Evolutionary conservation across 1,140 invertebrate genomes (phyloP).

Genomic region (Conus ventricosus): DNA sequence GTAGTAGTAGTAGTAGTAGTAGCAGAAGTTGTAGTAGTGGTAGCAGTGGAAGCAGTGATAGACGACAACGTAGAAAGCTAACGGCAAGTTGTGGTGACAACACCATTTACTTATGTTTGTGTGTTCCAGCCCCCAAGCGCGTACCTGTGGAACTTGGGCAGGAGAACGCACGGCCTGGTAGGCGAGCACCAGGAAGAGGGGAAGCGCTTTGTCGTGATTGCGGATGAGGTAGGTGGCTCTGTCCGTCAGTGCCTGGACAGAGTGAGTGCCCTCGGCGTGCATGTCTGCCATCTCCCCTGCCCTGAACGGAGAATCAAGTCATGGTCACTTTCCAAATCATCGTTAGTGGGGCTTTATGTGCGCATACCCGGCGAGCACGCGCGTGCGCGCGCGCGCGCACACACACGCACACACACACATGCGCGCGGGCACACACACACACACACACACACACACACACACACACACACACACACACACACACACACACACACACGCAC

Average conservation of each 20-base stretch:
- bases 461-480: constrained; percentile 16
- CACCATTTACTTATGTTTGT: not conserved
- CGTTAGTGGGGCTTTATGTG: no score
- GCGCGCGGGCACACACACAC: constrained; percentile 8
- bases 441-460: constrained; percentile 14
- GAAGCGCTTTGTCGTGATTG: not conserved
- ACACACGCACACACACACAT: constrained; percentile 22
- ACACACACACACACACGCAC: constrained; percentile 8
- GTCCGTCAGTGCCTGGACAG: not conserved
- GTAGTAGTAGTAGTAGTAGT: no score
- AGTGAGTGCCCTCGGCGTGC: constrained; percentile 8
- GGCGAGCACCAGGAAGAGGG: constrained; percentile 67
- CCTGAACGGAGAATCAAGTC: not conserved
- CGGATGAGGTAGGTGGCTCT: not conserved
- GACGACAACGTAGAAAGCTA: no score
- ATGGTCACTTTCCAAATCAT: no score
- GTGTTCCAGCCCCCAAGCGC: not conserved
- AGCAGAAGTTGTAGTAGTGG: no score
- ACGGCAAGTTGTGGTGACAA: no score
- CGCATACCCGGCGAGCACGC: no score
- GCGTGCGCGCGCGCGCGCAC: not conserved
- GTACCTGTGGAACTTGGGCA: constrained; percentile 63
- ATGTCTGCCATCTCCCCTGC: not conserved
- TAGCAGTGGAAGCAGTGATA: no score
- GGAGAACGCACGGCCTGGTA: constrained; percentile 67